Base-by-base conservation (phyloP, 2,888 invertebrate species). In the Lycaena phlaeas region DNA sequence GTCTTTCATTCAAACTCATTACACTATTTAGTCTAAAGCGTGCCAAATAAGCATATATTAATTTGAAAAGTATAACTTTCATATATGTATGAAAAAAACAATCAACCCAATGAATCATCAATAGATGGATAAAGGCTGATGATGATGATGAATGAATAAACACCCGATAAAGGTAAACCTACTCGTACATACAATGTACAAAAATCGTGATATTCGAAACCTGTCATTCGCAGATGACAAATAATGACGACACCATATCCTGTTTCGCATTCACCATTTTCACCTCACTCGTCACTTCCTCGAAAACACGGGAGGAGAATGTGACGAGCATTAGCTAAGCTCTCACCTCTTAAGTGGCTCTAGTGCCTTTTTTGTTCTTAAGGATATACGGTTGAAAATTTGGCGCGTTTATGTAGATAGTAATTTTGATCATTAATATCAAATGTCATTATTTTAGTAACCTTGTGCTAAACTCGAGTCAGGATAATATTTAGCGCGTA, bases 211-310 rank as follows among this genome's bases (percentile, higher is more conserved):
- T 9, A 22, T 22, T 22, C 5, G 5, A 5, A 7, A 7, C 6
- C 7, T 22, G 7, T 7, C 22, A 22, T 22, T 5, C 6, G 22
- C 9, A 5, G 2, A 22, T 22, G 22, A 5, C 22, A 5, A 18
- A 9, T 9, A 2, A 2, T 22, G 7, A 22, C 22, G 9, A 28
- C 31, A 36, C 25, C 30, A n/a, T 37, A 30, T 27, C 28, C 38
- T 30, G 31, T 29, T 39, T 36, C 43, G 34, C 28, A 40, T 27
- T 30, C 31, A 5, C 61, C 57, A 54, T 59, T 66, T 68, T 68
- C 66, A 70, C 68, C 66, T 68, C 63, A 61, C 53, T 50, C 38
- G n/a, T 39, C 14, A 3, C 30, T 7, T 30, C 39, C 10, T n/a
- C 14, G 10, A 51, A 40, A 48, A 56, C 49, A 54, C 7, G 34